These are phyloP conservation scores for Geotrupes spiniger DNA, from an alignment of 2,888 invertebrate genomes.

Conservation along the genomic window DNA sequence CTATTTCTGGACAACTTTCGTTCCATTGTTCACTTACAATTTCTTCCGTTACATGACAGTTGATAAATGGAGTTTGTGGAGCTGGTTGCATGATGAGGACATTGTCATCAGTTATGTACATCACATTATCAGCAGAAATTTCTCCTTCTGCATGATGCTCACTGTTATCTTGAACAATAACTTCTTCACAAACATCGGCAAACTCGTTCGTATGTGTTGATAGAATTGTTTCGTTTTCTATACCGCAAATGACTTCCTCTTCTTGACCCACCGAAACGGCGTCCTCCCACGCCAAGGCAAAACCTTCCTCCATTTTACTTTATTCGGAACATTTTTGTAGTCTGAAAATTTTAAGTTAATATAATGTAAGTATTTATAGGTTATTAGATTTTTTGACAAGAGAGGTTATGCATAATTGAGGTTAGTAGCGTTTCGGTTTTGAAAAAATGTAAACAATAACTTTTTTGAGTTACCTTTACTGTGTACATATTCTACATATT, in stretches of 20 bases:
- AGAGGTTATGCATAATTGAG: conserved; percentile 52
- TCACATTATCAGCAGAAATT: conserved; percentile 35
- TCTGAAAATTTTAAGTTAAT: conserved; percentile 12
- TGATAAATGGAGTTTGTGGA: conserved; percentile 43
- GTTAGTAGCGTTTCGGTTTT: conserved; percentile 46
- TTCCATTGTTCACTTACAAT: conserved; percentile 82
- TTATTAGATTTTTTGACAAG: conserved; percentile 47
- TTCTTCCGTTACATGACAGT: conserved; percentile 52
- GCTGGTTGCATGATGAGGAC: conserved; percentile 45
- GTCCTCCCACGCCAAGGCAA: conserved; percentile 48
- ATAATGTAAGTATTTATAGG: conserved; percentile 33
- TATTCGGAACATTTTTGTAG: conserved; percentile 8
- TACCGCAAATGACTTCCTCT: conserved; percentile 56
- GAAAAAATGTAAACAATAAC: conserved; percentile 49
- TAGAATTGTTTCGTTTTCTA: conserved; percentile 51
- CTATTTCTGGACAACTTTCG: conserved; percentile 66
- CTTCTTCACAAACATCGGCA: conserved; percentile 51
- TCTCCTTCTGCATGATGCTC: conserved; percentile 28
- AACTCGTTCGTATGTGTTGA: conserved; percentile 43
- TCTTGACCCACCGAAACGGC: conserved; percentile 43
- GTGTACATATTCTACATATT: neutral
- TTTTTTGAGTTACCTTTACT: conserved; percentile 1
- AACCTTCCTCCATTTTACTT: conserved; percentile 44
- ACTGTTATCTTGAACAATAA: conserved; percentile 46
- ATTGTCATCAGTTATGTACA: conserved; percentile 47